These are phyloP conservation scores for Ophonus ardosiacus DNA, from an alignment of 2,888 invertebrate genomes.

Conservation along the genomic window DNA sequence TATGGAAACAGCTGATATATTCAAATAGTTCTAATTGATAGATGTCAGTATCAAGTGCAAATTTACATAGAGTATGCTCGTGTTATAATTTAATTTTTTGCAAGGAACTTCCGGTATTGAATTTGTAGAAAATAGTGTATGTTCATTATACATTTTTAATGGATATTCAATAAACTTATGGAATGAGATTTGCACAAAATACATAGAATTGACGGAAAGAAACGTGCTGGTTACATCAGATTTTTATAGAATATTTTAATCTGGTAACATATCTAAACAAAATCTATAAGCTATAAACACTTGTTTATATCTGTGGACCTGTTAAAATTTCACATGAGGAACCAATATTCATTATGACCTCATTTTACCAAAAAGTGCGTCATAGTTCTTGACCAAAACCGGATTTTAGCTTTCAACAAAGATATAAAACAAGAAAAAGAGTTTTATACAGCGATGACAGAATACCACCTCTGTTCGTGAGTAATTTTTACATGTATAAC, in stretches of 20 bases:
- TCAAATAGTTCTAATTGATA: too few species aligned
- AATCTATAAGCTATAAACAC: neutral
- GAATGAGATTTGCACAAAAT: too few species aligned
- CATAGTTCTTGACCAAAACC: constrained; percentile 19
- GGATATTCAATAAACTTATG: too few species aligned
- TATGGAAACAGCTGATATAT: too few species aligned
- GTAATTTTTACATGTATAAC: constrained; percentile 16
- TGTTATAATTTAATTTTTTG: too few species aligned
- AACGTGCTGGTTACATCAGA: neutral
- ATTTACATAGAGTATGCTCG: too few species aligned
- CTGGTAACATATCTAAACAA: neutral
- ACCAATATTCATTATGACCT: constrained; percentile 23
- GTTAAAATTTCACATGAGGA: constrained; percentile 12
- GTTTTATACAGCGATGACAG: constrained; percentile 33
- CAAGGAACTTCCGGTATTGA: too few species aligned
- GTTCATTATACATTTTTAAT: too few species aligned
- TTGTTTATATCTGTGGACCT: neutral
- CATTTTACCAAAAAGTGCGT: constrained; percentile 7
- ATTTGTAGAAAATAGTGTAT: too few species aligned
- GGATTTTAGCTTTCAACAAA: constrained; percentile 22
- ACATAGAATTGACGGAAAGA: too few species aligned
- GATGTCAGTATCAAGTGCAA: too few species aligned
- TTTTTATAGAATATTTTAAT: neutral
- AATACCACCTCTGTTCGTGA: constrained; percentile 8
- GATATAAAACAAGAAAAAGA: constrained; percentile 18